These are phyloP conservation scores for Cheilinus undulatus DNA, from an alignment of 2,113 vertebrate genomes.

Conservation along the genomic window DNA sequence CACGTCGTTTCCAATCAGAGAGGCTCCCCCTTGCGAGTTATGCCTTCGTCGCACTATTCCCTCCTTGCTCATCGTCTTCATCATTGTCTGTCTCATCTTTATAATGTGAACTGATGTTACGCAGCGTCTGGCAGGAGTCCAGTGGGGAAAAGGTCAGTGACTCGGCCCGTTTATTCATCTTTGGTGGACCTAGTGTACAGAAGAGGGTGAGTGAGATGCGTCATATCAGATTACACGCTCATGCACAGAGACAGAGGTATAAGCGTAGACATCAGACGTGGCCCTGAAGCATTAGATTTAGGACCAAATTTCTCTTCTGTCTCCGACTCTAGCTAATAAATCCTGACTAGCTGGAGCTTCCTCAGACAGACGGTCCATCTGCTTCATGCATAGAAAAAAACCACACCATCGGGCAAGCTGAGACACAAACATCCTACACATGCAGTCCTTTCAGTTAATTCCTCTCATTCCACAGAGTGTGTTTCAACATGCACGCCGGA, in stretches of 20 bases:
- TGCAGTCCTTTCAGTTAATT: slow-evolving; percentile 67
- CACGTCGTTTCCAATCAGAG: slow-evolving; percentile 3
- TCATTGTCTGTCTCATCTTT: slow-evolving; percentile 19
- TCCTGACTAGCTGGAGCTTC: slow-evolving; percentile 32
- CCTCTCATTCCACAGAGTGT: slow-evolving; percentile 81
- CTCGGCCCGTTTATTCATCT: slow-evolving; percentile 20
- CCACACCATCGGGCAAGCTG: slow-evolving; percentile 60
- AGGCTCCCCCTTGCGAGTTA: slow-evolving; percentile 1
- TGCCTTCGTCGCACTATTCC: not conserved
- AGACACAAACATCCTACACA: slow-evolving; percentile 66
- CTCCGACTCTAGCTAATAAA: slow-evolving; percentile 41
- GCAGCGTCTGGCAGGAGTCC: slow-evolving; percentile 14
- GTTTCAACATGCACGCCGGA: slow-evolving; percentile 69
- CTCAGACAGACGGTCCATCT: slow-evolving; percentile 15
- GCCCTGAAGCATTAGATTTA: slow-evolving; percentile 52
- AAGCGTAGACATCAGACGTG: slow-evolving; percentile 46
- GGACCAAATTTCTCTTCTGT: slow-evolving; percentile 22
- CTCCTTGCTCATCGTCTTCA: slow-evolving; percentile 11
- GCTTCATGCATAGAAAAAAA: slow-evolving; percentile 17
- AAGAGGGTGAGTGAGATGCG: slow-evolving; percentile 16
- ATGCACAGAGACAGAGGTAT: not conserved
- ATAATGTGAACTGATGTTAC: slow-evolving; percentile 36
- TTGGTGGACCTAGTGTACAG: not conserved
- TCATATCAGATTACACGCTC: slow-evolving; percentile 50
- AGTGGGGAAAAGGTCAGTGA: slow-evolving; percentile 43